Evolutionary conservation across 2,797 vertebrate genomes (phyloP), one percentile per base, ranked within the genome.

Genomic region (Petrocephalus sullivani): DNA sequence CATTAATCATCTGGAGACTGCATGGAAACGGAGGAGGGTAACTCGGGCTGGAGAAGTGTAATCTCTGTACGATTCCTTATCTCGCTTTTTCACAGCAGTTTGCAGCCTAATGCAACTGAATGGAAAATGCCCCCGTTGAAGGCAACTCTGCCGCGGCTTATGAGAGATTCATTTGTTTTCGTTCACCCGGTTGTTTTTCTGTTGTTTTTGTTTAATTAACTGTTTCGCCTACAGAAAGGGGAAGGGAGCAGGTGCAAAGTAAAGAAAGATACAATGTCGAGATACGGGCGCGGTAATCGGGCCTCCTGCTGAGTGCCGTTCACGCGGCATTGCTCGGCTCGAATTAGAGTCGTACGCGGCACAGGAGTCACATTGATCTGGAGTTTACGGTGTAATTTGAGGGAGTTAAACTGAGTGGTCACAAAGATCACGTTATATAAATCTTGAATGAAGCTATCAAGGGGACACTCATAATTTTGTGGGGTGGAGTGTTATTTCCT

Each of bases 1-100:
- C 92, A 92, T 92, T 91, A 92, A 92, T 93, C 91, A 86, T 88
- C 58, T 7, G 37, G 82, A 56, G 58, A 61, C 49, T 88, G 71
- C 90, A 89, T 90, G 87, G 91, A 89, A 87, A 90, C 75, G 51
- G 88, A 67, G 6, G 82, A 51, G 87, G 60, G 75, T 86, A 78
- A 0, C 37, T 86, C 1, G 9, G 9, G 9, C 60, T 60, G 51
- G n/a, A 67, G 71, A 56, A 28, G 41, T 5, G 23, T 33, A 67
- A 67, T 33, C 5, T 88, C 83, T 56, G 75, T 88, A 88, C 88
- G 9, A 57, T 28, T 21, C 37, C 28, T 85, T 67, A 60, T 64
- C 41, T 10, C 37, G 21, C 2, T 19, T 10, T 89, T 89, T 64
- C 37, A 60, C 58, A 87, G 28, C 56, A 49, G 87, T 82, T 49